phyloP scores from a whole-genome alignment of 2,888 invertebrate species.

The Nomada ferruginata region DNA sequence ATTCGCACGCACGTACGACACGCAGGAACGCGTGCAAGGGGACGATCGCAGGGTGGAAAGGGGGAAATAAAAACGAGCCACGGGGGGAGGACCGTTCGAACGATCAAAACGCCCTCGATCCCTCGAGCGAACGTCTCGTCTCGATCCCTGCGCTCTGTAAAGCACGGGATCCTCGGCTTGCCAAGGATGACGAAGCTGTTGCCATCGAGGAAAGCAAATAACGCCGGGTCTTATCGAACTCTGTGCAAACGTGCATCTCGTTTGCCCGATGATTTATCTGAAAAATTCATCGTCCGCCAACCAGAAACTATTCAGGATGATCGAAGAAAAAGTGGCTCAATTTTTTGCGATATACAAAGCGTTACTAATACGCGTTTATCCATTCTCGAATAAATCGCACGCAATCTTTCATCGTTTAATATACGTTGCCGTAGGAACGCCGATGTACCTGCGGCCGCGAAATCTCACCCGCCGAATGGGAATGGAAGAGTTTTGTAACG shows the following conservation, averaged over 20 bases:
- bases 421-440: background rate
- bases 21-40: slow-evolving; percentile 64
- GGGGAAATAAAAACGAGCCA: slow-evolving; percentile 44
- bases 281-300: slow-evolving; percentile 44
- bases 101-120: slow-evolving; percentile 62
- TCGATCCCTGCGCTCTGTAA: slow-evolving; percentile 39
- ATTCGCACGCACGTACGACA: slow-evolving; percentile 74
- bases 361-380: slow-evolving; percentile 7
- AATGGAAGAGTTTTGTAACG: background rate
- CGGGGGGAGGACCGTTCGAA: slow-evolving; percentile 30
- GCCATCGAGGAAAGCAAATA: slow-evolving; percentile 67
- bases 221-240: slow-evolving; percentile 47
- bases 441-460: background rate
- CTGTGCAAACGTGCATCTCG: slow-evolving; percentile 46
- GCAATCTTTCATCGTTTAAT: slow-evolving; percentile 3
- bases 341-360: background rate
- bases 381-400: background rate
- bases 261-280: slow-evolving; percentile 33
- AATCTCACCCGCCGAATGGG: background rate
- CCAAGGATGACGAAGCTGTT: slow-evolving; percentile 66
- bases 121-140: slow-evolving; percentile 34
- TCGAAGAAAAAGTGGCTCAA: background rate
- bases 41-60: slow-evolving; percentile 11
- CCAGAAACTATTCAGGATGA: slow-evolving; percentile 4
- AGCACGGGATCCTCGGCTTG: slow-evolving; percentile 57